phyloP scores from a whole-genome alignment of 2,888 invertebrate genomes.

The Bombyx huttoni region DNA sequence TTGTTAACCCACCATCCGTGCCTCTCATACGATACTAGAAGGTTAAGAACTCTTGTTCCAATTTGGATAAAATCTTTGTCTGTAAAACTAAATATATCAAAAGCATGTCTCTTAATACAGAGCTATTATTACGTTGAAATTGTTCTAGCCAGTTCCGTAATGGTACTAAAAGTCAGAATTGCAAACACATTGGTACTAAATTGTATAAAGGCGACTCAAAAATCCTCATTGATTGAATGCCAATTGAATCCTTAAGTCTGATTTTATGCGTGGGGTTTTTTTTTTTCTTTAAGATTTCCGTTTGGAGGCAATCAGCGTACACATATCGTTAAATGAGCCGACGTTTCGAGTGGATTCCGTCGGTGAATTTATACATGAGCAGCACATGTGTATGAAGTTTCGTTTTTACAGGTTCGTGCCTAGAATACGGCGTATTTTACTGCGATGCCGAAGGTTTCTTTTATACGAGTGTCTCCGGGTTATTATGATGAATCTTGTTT shows the following conservation, averaged over 20 bases:
- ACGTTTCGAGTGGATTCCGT: not conserved
- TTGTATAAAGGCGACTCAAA: not conserved
- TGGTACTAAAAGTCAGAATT: no score
- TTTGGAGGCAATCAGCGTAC: not conserved
- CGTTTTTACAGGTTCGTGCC: not conserved
- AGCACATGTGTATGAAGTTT: not conserved
- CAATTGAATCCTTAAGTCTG: not conserved
- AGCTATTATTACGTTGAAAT: no score
- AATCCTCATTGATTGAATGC: not conserved
- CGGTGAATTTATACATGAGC: not conserved
- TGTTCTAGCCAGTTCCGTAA: no score
- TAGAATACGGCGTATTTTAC: not conserved
- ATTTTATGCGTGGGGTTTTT: not conserved
- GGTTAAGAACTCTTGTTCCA: no score
- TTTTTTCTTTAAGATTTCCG: not conserved
- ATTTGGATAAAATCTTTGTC: no score
- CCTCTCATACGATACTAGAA: no score
- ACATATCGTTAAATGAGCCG: not conserved
- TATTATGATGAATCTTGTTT: not conserved
- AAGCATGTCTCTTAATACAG: no score
- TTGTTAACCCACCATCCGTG: no score
- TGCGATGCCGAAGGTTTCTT: not conserved
- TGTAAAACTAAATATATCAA: no score
- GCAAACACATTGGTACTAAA: not conserved
- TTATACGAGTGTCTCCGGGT: not conserved